Conservation (phyloP, 2,113 vertebrate species). For the Tetrax tetrax region DNA sequence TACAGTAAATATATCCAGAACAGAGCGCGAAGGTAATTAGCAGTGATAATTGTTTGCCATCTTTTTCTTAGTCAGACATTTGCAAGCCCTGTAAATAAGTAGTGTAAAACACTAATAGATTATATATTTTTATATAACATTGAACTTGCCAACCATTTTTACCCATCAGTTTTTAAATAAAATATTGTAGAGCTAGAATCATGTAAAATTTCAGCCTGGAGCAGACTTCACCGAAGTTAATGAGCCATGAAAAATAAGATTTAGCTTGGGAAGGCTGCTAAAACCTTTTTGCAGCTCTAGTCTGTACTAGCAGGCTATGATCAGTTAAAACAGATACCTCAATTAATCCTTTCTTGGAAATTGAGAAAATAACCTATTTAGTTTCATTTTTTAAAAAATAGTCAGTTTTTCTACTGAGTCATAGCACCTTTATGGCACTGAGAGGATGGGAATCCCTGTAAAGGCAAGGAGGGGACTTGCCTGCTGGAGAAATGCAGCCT, state of each 20-base stretch:
- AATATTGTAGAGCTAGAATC: background rate
- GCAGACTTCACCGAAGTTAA: background rate
- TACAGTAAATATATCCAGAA: background rate
- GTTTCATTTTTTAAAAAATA: background rate
- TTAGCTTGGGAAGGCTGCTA: background rate
- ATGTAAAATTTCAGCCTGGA: conserved; percentile 18
- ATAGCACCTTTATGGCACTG: background rate
- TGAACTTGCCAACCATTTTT: background rate
- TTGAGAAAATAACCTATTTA: background rate
- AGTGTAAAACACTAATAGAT: background rate
- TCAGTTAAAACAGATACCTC: background rate
- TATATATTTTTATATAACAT: background rate
- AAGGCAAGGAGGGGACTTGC: background rate
- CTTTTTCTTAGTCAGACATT: background rate
- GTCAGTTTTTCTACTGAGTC: background rate
- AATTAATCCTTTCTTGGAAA: background rate
- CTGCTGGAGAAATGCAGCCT: background rate
- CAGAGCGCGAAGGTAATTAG: background rate
- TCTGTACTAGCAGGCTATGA: background rate
- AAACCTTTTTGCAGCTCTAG: background rate
- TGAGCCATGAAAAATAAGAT: background rate
- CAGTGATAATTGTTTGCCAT: background rate
- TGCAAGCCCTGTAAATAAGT: background rate
- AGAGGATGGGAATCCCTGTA: background rate
- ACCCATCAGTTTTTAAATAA: background rate